A percentile compares a stretch with the other conserved stretches of the same genome.
Conservation (phyloP, 2,888 invertebrate genomes). For the Ecdyonurus torrentis region DNA sequence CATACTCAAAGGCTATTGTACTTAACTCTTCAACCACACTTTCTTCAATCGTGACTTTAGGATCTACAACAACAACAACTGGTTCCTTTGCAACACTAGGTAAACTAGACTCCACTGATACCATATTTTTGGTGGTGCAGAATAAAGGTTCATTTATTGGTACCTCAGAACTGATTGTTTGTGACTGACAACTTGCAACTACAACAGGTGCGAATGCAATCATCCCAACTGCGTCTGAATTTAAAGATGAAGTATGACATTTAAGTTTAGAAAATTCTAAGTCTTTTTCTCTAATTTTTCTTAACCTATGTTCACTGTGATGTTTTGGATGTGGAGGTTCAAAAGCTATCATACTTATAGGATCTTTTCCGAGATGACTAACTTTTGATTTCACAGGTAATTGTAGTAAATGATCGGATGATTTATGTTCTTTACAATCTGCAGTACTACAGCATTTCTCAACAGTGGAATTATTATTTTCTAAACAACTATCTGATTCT, state of each 20-base stretch:
- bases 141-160: background rate
- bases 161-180: background rate
- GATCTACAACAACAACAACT: background rate
- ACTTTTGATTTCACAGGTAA: background rate
- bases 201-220: background rate
- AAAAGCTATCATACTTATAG: background rate
- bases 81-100: background rate
- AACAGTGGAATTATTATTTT: background rate
- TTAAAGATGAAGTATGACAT: background rate
- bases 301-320: too few relatives aligned
- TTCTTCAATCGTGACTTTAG: background rate
- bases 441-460: background rate
- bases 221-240: background rate
- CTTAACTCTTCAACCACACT: background rate
- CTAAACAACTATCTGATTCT: background rate
- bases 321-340: background rate
- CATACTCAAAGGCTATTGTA: conserved; percentile 1
- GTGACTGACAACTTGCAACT: background rate
- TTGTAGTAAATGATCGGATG: background rate
- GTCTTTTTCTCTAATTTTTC: conserved; percentile 2
- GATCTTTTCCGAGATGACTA: background rate
- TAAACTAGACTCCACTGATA: background rate
- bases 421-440: background rate
- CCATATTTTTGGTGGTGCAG: too few relatives aligned
- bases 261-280: background rate